Evolutionary conservation across 2,888 invertebrate species (phyloP).

Genomic region (Carabus problematicus): DNA sequence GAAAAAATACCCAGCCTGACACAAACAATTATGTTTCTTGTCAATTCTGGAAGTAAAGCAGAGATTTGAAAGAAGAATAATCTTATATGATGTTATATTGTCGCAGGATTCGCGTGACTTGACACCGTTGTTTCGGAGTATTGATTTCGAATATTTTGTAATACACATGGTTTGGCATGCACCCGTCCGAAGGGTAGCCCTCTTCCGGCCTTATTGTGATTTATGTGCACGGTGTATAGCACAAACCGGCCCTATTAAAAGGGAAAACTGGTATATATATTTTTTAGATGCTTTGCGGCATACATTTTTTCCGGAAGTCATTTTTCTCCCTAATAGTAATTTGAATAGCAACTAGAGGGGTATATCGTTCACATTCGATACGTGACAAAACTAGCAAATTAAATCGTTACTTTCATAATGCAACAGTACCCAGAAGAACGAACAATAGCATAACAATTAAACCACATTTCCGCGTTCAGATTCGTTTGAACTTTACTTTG

Average conservation of each 20-base stretch:
- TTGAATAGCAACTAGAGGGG: slow-evolving; percentile 44
- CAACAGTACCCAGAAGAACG: too few species aligned
- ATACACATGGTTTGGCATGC: slow-evolving; percentile 40
- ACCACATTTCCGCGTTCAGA: too few species aligned
- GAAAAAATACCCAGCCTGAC: too few species aligned
- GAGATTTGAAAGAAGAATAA: too few species aligned
- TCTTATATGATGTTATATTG: slow-evolving; percentile 3
- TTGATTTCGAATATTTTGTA: slow-evolving; percentile 41
- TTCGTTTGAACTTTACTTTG: too few species aligned
- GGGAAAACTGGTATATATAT: slow-evolving; percentile 27
- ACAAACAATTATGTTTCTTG: too few species aligned
- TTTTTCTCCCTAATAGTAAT: slow-evolving; percentile 35
- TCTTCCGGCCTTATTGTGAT: slow-evolving; percentile 37
- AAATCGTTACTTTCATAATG: too few species aligned
- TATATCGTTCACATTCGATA: slow-evolving; percentile 20
- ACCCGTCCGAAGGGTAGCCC: slow-evolving; percentile 24
- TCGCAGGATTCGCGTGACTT: neutral
- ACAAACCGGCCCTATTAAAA: slow-evolving; percentile 20
- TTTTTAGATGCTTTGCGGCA: slow-evolving; percentile 30
- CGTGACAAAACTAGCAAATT: too few species aligned
- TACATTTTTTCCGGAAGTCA: slow-evolving; percentile 7
- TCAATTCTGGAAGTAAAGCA: too few species aligned
- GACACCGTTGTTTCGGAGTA: slow-evolving; percentile 30
- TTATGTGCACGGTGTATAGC: slow-evolving; percentile 18
- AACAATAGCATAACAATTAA: too few species aligned